Base-by-base conservation (phyloP, 1,140 invertebrate species). In the Pogonognathellus flavescens region DNA sequence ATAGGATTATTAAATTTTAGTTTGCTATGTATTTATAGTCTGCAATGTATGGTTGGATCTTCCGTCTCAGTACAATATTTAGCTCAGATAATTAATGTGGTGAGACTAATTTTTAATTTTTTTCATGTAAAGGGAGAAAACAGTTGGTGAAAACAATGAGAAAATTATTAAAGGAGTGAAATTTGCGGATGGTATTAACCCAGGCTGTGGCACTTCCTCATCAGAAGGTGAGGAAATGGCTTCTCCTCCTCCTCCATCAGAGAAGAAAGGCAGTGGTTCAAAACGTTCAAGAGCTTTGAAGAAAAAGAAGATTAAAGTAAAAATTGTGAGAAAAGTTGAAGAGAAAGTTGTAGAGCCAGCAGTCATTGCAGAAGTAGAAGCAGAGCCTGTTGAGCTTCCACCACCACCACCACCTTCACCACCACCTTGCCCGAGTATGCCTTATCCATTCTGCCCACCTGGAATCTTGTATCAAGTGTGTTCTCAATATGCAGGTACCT, bases 181-280 rank as follows among this genome's bases (percentile, higher is more conserved):
- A 88, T 94, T 94, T 88, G 93, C 93, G 6, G 93, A 94, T 90
- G 93, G 93, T 25, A 90, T 94, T 20, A 90, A 91, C 84, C 93
- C 93, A n/a, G 93, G 93, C 0, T 93, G 93, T 87, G 93, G 93
- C 0, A 94, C 93, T 1, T 93, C 93, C 86, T 92, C 93, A 0
- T 93, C 93, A 50, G 93, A 92, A 13, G 93, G 93, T 3, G 93
- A 94, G 88, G 93, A 94, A 81, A 91, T 94, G 89, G 91, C 92
- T 9, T 94, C 93, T 2, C 93, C 93, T 16, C 93, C 93, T n/a
- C 93, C 93, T 18, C 91, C 92, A 0, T 87, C 89, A 41, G 22
- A 59, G 80, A 49, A 57, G n/a, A 57, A 41, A 76, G 84, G 53
- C 31, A 53, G 49, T 52, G 52, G 55, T 59, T 10, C 62, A 53